phyloP scores from a whole-genome alignment of 2,113 vertebrate species.

The Spilogale gracilis region DNA sequence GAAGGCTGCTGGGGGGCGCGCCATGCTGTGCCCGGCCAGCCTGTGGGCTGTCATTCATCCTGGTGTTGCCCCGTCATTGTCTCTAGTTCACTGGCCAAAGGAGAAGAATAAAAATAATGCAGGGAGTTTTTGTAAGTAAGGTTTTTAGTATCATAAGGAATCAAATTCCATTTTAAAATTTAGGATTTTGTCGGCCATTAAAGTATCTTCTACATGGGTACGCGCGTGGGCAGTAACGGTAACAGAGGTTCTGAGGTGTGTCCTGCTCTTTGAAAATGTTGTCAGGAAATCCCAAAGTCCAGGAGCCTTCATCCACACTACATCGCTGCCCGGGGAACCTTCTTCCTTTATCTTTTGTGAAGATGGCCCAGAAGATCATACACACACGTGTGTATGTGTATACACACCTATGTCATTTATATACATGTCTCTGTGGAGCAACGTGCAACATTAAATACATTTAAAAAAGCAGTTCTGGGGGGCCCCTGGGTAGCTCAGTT shows the following conservation, averaged over 20 bases:
- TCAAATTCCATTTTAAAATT: not conserved
- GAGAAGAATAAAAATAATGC: not conserved
- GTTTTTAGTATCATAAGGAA: not conserved
- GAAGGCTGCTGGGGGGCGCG: accelerated
- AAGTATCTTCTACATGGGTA: not conserved
- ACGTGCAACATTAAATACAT: not conserved
- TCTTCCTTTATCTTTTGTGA: slow-evolving; percentile 24
- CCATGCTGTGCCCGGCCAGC: accelerated
- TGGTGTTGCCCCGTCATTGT: no score
- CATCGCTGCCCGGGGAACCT: not conserved
- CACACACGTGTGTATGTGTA: not conserved
- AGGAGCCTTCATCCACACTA: not conserved
- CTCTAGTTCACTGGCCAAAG: not conserved
- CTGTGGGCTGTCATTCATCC: not conserved
- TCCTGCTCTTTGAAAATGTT: not conserved
- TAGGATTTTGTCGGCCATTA: not conserved
- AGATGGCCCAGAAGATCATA: not conserved
- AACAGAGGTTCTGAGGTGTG: not conserved
- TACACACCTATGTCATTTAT: not conserved
- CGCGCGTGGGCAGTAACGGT: not conserved
- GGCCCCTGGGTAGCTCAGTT: no score
- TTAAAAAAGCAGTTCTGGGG: not conserved
- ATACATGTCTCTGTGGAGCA: not conserved
- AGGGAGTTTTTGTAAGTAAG: not conserved
- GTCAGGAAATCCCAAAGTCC: not conserved